Percentiles rank a stretch among this genome's conserved stretches.
These are phyloP conservation scores for Cyaniris semiargus DNA, from an alignment of 2,888 invertebrate species.

Conservation along the genomic window DNA sequence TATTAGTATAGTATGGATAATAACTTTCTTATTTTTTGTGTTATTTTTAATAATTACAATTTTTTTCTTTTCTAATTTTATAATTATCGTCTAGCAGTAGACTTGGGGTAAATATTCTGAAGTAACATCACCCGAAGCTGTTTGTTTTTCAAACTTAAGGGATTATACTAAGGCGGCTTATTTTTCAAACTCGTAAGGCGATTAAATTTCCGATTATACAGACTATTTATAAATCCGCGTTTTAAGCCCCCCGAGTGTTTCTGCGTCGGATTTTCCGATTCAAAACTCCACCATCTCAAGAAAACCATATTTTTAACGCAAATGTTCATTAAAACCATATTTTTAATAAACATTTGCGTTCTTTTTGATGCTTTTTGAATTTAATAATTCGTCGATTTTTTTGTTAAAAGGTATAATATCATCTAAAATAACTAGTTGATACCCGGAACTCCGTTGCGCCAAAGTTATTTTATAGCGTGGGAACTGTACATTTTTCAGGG, in stretches of 20 bases:
- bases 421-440: too few species aligned
- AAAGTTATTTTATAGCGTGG: too few species aligned
- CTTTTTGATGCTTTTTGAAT: too few species aligned
- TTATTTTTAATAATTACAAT: not conserved
- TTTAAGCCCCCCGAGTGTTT: not conserved
- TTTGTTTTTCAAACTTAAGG: not conserved
- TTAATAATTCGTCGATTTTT: too few species aligned
- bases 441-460: too few species aligned
- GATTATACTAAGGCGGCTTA: not conserved
- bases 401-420: too few species aligned
- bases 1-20: too few species aligned
- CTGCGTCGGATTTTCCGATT: not conserved
- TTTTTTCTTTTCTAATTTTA: not conserved
- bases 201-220: conserved; percentile 16
- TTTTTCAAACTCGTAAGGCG: conserved; percentile 15
- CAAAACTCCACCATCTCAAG: not conserved
- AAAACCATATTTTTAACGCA: not conserved
- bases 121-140: not conserved
- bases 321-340: too few species aligned
- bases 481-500: too few species aligned
- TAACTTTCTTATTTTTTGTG: too few species aligned
- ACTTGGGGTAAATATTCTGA: not conserved
- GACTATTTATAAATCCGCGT: not conserved
- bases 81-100: not conserved
- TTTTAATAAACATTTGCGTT: not conserved